phyloP scores from a whole-genome alignment of 2,888 invertebrate species.

The Exocentrus adspersus region DNA sequence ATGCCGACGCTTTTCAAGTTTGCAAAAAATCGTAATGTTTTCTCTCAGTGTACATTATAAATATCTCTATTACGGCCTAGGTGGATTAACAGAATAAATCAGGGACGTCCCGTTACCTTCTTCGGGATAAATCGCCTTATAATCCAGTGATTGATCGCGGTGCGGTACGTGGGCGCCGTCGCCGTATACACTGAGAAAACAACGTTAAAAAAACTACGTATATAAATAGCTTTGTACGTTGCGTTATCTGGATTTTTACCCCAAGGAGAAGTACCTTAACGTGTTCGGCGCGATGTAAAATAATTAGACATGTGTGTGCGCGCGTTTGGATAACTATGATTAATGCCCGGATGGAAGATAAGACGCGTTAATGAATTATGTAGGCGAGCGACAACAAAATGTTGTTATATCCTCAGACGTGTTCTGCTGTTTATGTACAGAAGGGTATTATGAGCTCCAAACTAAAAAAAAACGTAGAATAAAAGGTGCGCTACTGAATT shows the following conservation, averaged over 20 bases:
- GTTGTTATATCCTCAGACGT: no score
- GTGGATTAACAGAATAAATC: slow-evolving; percentile 17
- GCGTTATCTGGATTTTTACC: slow-evolving; percentile 61
- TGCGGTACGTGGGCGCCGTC: slow-evolving; percentile 17
- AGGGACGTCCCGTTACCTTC: slow-evolving; percentile 3
- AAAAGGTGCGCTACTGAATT: no score
- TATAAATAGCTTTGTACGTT: slow-evolving; percentile 59
- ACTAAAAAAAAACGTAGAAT: no score
- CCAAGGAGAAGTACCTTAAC: slow-evolving; percentile 59
- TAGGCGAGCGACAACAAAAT: no score
- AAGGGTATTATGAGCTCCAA: no score
- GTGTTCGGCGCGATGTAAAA: slow-evolving; percentile 58
- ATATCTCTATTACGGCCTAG: slow-evolving; percentile 14
- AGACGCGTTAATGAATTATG: slow-evolving; percentile 58
- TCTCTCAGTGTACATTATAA: no score
- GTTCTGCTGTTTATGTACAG: no score
- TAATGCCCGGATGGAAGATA: slow-evolving; percentile 51
- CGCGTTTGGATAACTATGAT: slow-evolving; percentile 60
- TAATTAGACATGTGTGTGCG: slow-evolving; percentile 58
- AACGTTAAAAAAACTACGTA: slow-evolving; percentile 35
- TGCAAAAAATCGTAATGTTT: no score
- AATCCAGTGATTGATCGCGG: slow-evolving; percentile 21
- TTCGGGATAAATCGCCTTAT: slow-evolving; percentile 14
- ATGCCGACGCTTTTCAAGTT: no score
- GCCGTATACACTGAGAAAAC: neutral